Base-by-base conservation (phyloP, 2,888 invertebrate species). In the Kryphioiulus occultus region DNA sequence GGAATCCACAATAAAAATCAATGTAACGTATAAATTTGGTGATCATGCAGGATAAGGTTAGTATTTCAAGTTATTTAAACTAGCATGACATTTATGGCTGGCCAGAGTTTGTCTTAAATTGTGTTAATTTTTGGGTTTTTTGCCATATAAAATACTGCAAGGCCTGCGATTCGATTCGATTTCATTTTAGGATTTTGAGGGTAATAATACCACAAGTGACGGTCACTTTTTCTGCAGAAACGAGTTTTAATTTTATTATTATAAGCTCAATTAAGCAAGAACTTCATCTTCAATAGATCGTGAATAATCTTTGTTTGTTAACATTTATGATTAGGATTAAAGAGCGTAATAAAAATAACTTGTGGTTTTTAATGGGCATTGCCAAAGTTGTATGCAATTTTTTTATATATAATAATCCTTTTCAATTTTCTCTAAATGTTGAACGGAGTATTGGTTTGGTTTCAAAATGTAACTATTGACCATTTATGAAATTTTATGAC, bases 261-360 rank as follows among this genome's bases (percentile, higher is more conserved):
- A 78, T 68, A 78, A 78, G 15, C 30, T 0, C 17, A 15, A 78
- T 78, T 78, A 15, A 78, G 10, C 78, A 3, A 3, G 30, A 15
- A 30, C 30, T 30, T 30, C 15, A 30, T 78, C 30, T 30, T 26
- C 30, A 78, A 30, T 78, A 30, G 9, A 78, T 78, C 30, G 78
- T 78, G 78, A 78, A 78, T 78, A 30, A 78, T 17, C 26, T 26
- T 30, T 78, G 30, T 78, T 78, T 78, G 78, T 78, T 78, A 30
- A 26, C 30, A 30, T 78, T 78, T 30, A 30, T 78, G 78, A 78
- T 78, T 78, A 78, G 78, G 30, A 30, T 78, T 30, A 12, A 26
- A 78, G 30, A 78, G 12, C 78, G 78, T 30, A 78, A 78, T 78
- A 78, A 78, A 78, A 78, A 30, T 59, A 15, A 9, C 26, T 30